A percentile compares a stretch with the other conserved stretches of the same genome.
These are phyloP conservation scores for Nycteola revayana DNA, from an alignment of 2,888 invertebrate genomes.

Conservation along the genomic window DNA sequence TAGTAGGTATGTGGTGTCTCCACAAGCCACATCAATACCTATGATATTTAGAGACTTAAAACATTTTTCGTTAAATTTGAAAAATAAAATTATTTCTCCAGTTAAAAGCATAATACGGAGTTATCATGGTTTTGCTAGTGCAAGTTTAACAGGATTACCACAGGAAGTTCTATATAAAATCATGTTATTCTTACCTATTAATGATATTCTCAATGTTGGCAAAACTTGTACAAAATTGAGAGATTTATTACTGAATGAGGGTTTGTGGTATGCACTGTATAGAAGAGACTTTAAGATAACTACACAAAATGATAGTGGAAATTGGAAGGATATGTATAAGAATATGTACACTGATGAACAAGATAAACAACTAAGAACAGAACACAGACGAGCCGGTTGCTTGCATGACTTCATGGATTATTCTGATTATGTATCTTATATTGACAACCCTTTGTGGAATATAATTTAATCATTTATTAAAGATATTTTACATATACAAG, in stretches of 20 bases:
- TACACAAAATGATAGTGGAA: constrained; percentile 24
- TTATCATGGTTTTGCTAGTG: constrained; percentile 67
- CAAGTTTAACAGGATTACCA: constrained; percentile 69
- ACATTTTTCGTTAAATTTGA: constrained; percentile 73
- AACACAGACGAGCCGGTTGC: constrained; percentile 35
- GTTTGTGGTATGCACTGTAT: constrained; percentile 61
- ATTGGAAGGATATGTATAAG: constrained; percentile 58
- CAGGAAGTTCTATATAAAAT: constrained; percentile 64
- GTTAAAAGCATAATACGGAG: constrained; percentile 79
- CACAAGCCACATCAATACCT: constrained; percentile 55
- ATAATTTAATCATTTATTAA: constrained; percentile 23
- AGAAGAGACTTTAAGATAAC: constrained; percentile 53
- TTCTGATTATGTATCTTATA: constrained; percentile 58
- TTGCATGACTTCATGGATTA: constrained; percentile 63
- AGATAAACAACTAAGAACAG: constrained; percentile 28
- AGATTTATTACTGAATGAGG: constrained; percentile 45
- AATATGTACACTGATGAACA: constrained; percentile 37
- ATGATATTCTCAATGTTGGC: constrained; percentile 51
- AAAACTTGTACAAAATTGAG: constrained; percentile 57
- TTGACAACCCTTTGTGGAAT: constrained; percentile 68
- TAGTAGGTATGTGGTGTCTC: constrained; percentile 61
- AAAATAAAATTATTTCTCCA: constrained; percentile 77
- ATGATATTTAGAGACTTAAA: constrained; percentile 67
- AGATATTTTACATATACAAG: constrained; percentile 12
- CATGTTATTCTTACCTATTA: constrained; percentile 46